Conservation (phyloP, 1,140 invertebrate species). For the Cydia splendana region DNA sequence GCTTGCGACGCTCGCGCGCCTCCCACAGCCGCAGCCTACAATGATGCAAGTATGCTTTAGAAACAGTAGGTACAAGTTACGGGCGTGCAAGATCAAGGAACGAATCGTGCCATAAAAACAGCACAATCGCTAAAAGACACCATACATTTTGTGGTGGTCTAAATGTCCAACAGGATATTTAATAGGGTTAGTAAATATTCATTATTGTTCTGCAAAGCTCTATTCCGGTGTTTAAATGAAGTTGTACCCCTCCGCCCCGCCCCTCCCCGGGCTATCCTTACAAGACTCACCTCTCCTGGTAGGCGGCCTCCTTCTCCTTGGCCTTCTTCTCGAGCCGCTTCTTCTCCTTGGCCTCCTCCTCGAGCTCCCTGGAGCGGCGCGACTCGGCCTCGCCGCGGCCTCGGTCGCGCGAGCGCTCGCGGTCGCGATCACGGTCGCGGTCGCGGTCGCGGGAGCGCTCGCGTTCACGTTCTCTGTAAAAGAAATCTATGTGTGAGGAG, state of each 20-base stretch:
- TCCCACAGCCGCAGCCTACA: conserved; percentile 92
- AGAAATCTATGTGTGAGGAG: neutral
- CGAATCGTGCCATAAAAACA: too few species aligned
- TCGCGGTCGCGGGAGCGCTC: conserved; percentile 79
- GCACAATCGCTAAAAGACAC: too few species aligned
- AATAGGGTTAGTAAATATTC: too few species aligned
- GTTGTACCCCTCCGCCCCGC: too few species aligned
- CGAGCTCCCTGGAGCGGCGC: conserved; percentile 90
- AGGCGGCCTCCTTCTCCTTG: conserved; percentile 95
- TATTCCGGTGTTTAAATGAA: too few species aligned
- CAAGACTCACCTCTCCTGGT: conserved; percentile 87
- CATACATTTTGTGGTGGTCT: too few species aligned
- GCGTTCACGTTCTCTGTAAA: conserved; percentile 65
- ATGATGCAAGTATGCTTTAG: too few species aligned
- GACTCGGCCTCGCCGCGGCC: conserved; percentile 68
- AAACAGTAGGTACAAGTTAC: too few species aligned
- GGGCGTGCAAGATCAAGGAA: too few species aligned
- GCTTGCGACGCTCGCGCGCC: conserved; percentile 93
- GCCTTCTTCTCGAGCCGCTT: conserved; percentile 94
- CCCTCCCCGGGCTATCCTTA: too few species aligned
- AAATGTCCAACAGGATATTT: too few species aligned
- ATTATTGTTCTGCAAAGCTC: too few species aligned
- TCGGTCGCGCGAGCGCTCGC: conserved; percentile 68
- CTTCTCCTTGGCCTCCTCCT: conserved; percentile 94
- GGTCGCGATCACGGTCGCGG: conserved; percentile 78